A percentile compares a stretch with the other conserved stretches of the same genome.
phyloP scores from a whole-genome alignment of 2,113 vertebrate genomes.

The Caloenas nicobarica region DNA sequence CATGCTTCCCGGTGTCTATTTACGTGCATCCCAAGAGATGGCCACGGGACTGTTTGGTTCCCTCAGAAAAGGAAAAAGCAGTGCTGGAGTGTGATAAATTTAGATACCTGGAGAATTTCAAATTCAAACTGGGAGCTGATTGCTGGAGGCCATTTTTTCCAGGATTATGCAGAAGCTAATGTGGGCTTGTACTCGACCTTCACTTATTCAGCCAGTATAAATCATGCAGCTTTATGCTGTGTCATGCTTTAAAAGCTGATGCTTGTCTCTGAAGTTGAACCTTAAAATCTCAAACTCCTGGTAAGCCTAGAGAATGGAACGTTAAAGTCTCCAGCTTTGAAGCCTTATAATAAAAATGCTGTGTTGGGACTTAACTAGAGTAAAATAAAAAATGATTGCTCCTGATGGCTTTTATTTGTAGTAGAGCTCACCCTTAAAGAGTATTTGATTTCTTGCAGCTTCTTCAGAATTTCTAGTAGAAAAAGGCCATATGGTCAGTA shows the following conservation, averaged over 20 bases:
- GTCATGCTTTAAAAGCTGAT: background rate
- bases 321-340: background rate
- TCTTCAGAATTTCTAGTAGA: background rate
- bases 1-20: background rate
- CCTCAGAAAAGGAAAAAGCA: background rate
- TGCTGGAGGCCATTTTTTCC: background rate
- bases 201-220: background rate
- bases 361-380: background rate
- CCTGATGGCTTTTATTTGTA: background rate
- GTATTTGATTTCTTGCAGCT: background rate
- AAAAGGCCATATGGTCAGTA: background rate
- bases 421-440: background rate
- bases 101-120: background rate
- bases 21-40: background rate
- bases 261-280: background rate
- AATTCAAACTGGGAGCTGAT: background rate
- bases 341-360: background rate
- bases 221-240: background rate
- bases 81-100: background rate
- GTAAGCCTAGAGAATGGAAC: background rate
- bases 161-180: background rate
- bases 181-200: background rate
- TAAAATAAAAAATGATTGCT: background rate
- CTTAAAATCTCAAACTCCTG: background rate
- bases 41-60: background rate